Conservation (phyloP, 2,113 vertebrate species). For the Etia nguti region DNA sequence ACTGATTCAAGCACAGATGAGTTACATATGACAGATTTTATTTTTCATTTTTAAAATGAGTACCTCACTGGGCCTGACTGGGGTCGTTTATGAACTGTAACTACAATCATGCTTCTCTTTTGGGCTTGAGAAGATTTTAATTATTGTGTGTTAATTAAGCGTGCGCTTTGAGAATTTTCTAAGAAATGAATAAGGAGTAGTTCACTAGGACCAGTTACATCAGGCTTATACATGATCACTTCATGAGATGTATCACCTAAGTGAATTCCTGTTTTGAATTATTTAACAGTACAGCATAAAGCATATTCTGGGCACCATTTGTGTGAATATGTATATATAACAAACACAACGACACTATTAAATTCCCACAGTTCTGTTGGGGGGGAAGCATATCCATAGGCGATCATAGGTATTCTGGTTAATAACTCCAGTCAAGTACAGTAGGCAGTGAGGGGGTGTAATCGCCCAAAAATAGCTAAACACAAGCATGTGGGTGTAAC, state of each 20-base stretch:
- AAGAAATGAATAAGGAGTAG: background rate
- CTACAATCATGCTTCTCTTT: background rate
- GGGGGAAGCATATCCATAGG: background rate
- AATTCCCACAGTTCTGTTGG: background rate
- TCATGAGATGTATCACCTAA: background rate
- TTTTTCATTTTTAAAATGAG: background rate
- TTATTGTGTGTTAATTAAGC: background rate
- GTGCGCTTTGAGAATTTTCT: background rate
- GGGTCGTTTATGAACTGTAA: background rate
- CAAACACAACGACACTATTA: background rate
- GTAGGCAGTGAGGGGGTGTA: background rate
- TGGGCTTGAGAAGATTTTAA: background rate
- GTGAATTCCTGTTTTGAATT: constrained; percentile 22
- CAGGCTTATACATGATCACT: background rate
- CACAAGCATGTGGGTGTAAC: background rate
- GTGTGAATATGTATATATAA: background rate
- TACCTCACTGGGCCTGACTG: background rate
- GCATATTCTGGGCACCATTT: background rate
- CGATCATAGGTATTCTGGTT: background rate
- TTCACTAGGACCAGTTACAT: background rate
- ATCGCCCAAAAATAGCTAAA: background rate
- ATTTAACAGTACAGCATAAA: constrained; percentile 13
- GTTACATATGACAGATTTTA: background rate
- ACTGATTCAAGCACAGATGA: background rate
- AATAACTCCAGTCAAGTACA: background rate